phyloP scores from a whole-genome alignment of 2,888 invertebrate species.

The Danaus chrysippus region DNA sequence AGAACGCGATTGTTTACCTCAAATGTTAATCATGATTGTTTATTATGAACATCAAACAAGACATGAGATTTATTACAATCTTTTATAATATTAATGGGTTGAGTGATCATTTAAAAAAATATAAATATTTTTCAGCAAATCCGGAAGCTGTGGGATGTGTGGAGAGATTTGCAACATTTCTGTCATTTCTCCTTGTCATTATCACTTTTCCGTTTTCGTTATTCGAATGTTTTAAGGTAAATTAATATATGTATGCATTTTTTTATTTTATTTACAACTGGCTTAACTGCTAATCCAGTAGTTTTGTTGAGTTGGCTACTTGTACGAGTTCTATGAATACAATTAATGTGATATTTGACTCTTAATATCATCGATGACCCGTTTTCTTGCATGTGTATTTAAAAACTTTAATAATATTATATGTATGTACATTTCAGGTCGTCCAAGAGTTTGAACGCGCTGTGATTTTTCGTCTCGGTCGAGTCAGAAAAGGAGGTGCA shows the following conservation, averaged over 20 bases:
- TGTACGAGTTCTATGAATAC: not conserved
- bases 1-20: not conserved
- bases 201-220: constrained; percentile 90
- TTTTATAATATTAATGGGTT: not conserved
- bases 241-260: constrained; percentile 22
- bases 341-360: not conserved
- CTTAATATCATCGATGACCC: too few species aligned
- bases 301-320: not conserved
- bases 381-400: too few species aligned
- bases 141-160: constrained; percentile 84
- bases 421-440: constrained; percentile 69
- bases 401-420: not conserved
- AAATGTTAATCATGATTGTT: not conserved
- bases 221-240: constrained; percentile 91
- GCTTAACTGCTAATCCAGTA: not conserved
- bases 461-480: constrained; percentile 92
- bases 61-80: not conserved
- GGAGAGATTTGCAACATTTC: constrained; percentile 85
- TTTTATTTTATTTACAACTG: constrained; percentile 6
- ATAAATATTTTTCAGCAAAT: constrained; percentile 61
- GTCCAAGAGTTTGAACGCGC: constrained; percentile 93
- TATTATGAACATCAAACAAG: not conserved
- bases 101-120: not conserved
- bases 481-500: constrained; percentile 86
- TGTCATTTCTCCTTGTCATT: constrained; percentile 85